These are phyloP conservation scores for Amphipyra tragopoginis DNA, from an alignment of 2,888 invertebrate genomes.

Conservation along the genomic window DNA sequence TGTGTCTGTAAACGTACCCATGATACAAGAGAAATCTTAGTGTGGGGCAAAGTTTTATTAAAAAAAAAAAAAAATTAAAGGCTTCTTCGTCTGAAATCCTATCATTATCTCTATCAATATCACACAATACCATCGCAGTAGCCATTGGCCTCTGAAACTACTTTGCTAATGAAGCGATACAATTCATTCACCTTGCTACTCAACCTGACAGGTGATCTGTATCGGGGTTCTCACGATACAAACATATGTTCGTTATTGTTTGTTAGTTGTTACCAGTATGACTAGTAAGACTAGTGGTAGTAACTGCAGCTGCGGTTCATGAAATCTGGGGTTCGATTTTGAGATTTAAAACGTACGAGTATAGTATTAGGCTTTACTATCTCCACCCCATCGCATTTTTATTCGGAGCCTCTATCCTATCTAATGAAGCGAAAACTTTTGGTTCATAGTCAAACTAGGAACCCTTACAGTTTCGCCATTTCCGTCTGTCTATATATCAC, in stretches of 20 bases:
- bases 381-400: no score
- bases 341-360: neutral
- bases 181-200: slow-evolving; percentile 42
- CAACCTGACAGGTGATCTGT: slow-evolving; percentile 27
- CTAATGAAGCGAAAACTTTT: no score
- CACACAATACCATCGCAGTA: neutral
- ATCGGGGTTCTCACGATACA: slow-evolving; percentile 40
- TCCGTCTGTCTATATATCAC: no score
- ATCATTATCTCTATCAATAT: neutral
- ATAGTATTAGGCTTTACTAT: no score
- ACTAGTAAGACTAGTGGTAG: slow-evolving; percentile 3
- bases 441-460: no score
- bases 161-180: neutral
- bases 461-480: no score
- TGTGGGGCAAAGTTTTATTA: no score
- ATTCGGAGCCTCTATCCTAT: no score
- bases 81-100: no score
- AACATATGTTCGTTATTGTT: slow-evolving; percentile 24
- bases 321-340: neutral
- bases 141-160: slow-evolving; percentile 24
- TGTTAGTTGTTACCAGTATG: slow-evolving; percentile 31
- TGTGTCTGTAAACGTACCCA: no score
- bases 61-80: no score
- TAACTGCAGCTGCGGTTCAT: neutral
- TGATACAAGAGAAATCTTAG: no score